Percentiles rank a stretch among this genome's conserved stretches.
Evolutionary conservation across 2,888 invertebrate species (phyloP).

Genomic region (Epistrophe eligans): DNA sequence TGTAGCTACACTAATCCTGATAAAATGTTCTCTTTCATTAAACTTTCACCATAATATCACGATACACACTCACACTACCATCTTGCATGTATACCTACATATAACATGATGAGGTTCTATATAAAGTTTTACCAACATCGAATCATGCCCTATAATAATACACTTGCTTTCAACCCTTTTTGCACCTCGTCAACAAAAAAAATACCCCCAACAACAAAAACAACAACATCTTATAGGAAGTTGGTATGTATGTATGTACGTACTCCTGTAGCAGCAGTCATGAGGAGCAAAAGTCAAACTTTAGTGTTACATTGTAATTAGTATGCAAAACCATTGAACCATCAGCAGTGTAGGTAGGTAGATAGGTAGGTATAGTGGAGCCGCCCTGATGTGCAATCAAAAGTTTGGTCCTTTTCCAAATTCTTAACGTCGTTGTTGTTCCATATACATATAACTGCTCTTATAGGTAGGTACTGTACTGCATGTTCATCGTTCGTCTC

Average conservation of each 20-base stretch:
- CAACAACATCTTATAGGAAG: neutral
- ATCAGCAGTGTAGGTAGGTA: neutral
- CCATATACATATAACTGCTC: neutral
- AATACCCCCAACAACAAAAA: neutral
- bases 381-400: slow-evolving; percentile 9
- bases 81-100: neutral
- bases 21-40: slow-evolving; percentile 29
- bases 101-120: neutral
- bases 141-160: slow-evolving; percentile 50
- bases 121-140: slow-evolving; percentile 45
- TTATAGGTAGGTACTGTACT: neutral
- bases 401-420: slow-evolving; percentile 43
- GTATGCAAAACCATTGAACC: slow-evolving; percentile 71
- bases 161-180: slow-evolving; percentile 27
- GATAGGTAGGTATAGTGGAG: neutral
- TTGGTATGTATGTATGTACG: no score
- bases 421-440: neutral
- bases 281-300: slow-evolving; percentile 63
- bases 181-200: slow-evolving; percentile 1
- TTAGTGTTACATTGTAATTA: slow-evolving; percentile 63
- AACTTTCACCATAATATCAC: neutral
- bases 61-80: neutral
- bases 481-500: neutral
- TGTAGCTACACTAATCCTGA: slow-evolving; percentile 2
- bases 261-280: slow-evolving; percentile 5